Percentiles rank a stretch among this genome's conserved stretches.
phyloP scores from a whole-genome alignment of 1,140 invertebrate genomes.

The Anoplophora glabripennis region DNA sequence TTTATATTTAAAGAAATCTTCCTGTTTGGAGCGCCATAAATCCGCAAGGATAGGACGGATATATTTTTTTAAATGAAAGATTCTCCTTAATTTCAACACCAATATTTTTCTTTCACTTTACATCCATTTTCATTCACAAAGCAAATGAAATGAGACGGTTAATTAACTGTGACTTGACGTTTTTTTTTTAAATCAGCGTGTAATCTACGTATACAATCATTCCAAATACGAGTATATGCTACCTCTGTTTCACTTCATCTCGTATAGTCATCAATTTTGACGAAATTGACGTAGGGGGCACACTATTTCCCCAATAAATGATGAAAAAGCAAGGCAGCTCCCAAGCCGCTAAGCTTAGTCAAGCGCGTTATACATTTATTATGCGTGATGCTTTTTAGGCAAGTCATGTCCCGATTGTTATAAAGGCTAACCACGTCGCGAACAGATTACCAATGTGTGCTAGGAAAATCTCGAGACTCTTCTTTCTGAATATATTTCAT shows the following conservation, averaged over 20 bases:
- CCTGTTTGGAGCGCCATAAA: too few relatives aligned
- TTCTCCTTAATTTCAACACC: too few relatives aligned
- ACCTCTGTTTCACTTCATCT: constrained; percentile 4
- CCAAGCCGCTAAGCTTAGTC: constrained; percentile 7
- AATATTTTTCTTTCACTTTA: too few relatives aligned
- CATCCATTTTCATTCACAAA: too few relatives aligned
- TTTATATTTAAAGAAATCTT: too few relatives aligned
- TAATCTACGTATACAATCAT: too few relatives aligned
- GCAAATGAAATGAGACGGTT: too few relatives aligned
- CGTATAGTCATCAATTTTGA: background rate
- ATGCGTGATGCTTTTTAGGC: constrained; percentile 23
- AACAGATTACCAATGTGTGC: constrained; percentile 26
- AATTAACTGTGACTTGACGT: too few relatives aligned
- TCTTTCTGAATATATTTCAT: constrained; percentile 15
- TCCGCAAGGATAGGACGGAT: too few relatives aligned
- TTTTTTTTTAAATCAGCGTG: too few relatives aligned
- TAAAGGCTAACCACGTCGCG: constrained; percentile 19
- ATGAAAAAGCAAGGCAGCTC: constrained; percentile 3
- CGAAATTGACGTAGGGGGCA: constrained; percentile 9
- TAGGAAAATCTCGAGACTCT: constrained; percentile 16
- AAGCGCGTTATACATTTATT: constrained; percentile 26
- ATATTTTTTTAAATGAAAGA: too few relatives aligned
- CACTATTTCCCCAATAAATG: constrained; percentile 11
- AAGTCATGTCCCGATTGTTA: constrained; percentile 26
- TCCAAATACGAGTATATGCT: background rate